phyloP scores from a whole-genome alignment of 2,888 invertebrate species.

The Galerucella pusilla region DNA sequence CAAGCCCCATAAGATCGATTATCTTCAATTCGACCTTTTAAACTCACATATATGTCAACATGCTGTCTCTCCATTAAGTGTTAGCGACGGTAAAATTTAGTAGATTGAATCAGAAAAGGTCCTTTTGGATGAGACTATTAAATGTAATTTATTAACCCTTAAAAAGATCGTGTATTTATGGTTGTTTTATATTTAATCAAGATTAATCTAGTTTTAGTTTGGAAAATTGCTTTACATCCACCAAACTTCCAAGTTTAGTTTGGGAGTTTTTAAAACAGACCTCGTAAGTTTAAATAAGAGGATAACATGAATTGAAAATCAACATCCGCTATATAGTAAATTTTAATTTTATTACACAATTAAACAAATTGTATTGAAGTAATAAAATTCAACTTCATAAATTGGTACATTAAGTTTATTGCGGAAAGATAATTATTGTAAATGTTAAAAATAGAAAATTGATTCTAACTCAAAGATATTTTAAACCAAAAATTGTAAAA shows the following conservation, averaged over 20 bases:
- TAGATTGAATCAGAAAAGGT: conserved; percentile 8
- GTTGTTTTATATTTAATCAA: too few relatives aligned
- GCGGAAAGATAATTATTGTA: too few relatives aligned
- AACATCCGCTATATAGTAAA: not conserved
- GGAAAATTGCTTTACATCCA: too few relatives aligned
- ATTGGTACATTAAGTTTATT: not conserved
- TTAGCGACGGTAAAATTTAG: conserved; percentile 10
- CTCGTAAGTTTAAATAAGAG: not conserved
- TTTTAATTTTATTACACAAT: not conserved
- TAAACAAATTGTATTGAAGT: not conserved
- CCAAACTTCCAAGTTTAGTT: too few relatives aligned
- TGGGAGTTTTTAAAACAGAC: not conserved
- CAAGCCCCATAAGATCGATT: conserved; percentile 29
- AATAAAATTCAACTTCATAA: not conserved
- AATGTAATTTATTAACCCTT: not conserved
- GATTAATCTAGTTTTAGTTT: too few relatives aligned
- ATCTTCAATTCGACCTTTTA: conserved; percentile 25
- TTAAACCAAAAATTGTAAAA: too few relatives aligned
- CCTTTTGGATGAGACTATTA: not conserved
- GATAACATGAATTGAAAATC: not conserved
- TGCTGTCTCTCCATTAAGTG: conserved; percentile 10
- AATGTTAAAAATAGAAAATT: too few relatives aligned
- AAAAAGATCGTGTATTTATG: not conserved
- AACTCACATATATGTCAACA: conserved; percentile 25
- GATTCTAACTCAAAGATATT: too few relatives aligned